Evolutionary conservation across 2,797 vertebrate species (phyloP).

Genomic region (Galago senegalensis): DNA sequence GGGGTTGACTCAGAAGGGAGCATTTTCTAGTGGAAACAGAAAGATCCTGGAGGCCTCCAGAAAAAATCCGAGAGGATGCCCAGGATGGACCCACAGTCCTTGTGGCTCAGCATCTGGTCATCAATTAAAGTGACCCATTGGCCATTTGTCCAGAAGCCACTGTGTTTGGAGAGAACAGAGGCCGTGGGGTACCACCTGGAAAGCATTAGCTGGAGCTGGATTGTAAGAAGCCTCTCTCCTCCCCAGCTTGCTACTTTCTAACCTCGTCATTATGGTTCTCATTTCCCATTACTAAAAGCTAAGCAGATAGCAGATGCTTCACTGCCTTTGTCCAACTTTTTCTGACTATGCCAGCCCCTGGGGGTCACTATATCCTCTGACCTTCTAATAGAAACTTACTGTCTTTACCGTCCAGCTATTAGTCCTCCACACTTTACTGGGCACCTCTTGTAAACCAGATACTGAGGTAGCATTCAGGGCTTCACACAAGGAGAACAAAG

Average conservation of each 20-base stretch:
- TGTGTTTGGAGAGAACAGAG: constrained; percentile 49
- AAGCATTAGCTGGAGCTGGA: constrained; percentile 1
- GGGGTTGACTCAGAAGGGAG: constrained; percentile 48
- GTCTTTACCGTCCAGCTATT: background rate
- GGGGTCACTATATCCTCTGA: background rate
- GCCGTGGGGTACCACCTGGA: background rate
- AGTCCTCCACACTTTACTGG: background rate
- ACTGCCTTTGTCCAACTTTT: background rate
- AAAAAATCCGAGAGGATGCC: constrained; percentile 63
- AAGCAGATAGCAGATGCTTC: background rate
- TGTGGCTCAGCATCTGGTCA: constrained; percentile 8
- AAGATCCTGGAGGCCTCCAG: constrained; percentile 35
- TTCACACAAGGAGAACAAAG: background rate
- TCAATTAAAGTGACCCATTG: constrained; percentile 24
- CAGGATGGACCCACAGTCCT: background rate
- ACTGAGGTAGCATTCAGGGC: background rate
- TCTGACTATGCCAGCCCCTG: background rate
- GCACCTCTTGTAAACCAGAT: background rate
- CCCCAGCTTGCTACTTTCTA: constrained; percentile 5
- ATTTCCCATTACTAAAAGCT: background rate
- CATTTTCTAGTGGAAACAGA: constrained; percentile 42
- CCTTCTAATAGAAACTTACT: background rate
- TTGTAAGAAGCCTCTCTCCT: constrained; percentile 9
- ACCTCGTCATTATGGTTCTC: constrained; percentile 21
- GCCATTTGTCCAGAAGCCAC: background rate